A percentile compares a stretch with the other conserved stretches of the same genome.
Evolutionary conservation across 1,140 invertebrate species (phyloP).

Genomic region (Drosophila sp.): DNA sequence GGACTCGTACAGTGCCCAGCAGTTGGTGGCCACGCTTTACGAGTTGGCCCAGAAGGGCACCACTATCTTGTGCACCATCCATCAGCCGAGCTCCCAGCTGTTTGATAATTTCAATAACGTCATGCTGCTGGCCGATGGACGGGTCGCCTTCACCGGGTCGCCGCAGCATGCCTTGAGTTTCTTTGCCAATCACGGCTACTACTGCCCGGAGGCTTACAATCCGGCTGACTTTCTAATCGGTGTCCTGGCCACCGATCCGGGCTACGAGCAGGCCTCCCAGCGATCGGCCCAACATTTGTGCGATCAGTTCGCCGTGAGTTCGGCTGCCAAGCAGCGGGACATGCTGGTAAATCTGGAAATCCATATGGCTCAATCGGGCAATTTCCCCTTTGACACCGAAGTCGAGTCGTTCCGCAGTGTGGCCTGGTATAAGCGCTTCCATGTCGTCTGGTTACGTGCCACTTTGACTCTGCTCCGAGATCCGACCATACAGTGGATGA

Average conservation of each 20-base stretch:
- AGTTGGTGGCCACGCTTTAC: conserved; percentile 90
- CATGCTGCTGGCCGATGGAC: conserved; percentile 93
- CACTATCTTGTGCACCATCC: conserved; percentile 97
- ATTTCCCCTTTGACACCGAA: conserved; percentile 75
- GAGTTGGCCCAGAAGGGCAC: conserved; percentile 88
- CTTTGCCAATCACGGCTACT: conserved; percentile 91
- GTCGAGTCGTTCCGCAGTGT: conserved; percentile 84
- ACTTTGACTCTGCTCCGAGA: conserved; percentile 88
- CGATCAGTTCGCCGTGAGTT: conserved; percentile 90
- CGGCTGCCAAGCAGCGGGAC: conserved; percentile 89
- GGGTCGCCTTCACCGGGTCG: conserved; percentile 93
- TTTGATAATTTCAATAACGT: conserved; percentile 94
- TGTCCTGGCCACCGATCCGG: conserved; percentile 91
- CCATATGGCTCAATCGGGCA: conserved; percentile 84
- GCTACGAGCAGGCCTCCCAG: conserved; percentile 87
- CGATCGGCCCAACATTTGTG: conserved; percentile 88
- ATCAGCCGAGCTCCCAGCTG: conserved; percentile 96
- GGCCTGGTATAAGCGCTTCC: conserved; percentile 87
- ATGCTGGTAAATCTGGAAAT: conserved; percentile 87
- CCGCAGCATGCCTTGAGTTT: conserved; percentile 89
- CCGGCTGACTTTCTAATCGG: conserved; percentile 96
- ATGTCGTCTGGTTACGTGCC: conserved; percentile 88
- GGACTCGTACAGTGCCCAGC: conserved; percentile 96
- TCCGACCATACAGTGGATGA: conserved; percentile 88
- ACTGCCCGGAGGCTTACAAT: conserved; percentile 93